Conservation (phyloP, 2,797 vertebrate genomes). For the Crocodylus rhombifer region DNA sequence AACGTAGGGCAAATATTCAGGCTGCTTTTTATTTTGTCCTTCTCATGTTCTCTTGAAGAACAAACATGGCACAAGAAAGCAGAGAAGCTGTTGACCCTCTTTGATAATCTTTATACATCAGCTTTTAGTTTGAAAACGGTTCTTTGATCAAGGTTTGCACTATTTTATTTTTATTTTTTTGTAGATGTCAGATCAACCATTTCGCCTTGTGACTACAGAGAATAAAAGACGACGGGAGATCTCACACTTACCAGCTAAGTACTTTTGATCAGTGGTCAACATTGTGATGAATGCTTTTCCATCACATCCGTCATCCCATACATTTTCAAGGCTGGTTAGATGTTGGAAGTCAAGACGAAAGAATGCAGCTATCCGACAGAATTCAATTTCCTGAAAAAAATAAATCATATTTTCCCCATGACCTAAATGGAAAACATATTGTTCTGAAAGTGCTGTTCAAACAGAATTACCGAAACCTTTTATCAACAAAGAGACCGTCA, state of each 20-base stretch:
- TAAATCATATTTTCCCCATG: neutral
- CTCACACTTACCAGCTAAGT: slow-evolving; percentile 42
- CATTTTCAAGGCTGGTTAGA: slow-evolving; percentile 57
- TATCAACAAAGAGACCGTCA: slow-evolving; percentile 54
- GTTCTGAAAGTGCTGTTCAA: slow-evolving; percentile 71
- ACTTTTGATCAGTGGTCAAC: slow-evolving; percentile 59
- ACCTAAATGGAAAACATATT: slow-evolving; percentile 70
- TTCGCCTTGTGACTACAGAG: slow-evolving; percentile 15
- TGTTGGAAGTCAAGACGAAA: slow-evolving; percentile 49
- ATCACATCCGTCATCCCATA: slow-evolving; percentile 39
- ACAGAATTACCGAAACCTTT: slow-evolving; percentile 71
- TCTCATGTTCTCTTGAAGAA: neutral
- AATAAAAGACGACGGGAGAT: slow-evolving; percentile 37
- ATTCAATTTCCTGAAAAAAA: slow-evolving; percentile 61
- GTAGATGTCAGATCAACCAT: slow-evolving; percentile 33
- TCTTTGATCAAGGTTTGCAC: slow-evolving; percentile 32
- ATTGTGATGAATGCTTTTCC: slow-evolving; percentile 43
- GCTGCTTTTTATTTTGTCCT: neutral
- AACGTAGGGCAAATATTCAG: neutral
- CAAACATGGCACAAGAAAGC: neutral
- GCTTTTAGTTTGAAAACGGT: neutral
- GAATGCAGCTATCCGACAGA: neutral
- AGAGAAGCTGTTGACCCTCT: slow-evolving; percentile 15
- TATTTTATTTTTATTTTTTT: slow-evolving; percentile 15
- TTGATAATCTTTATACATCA: neutral